Evolutionary conservation across 2,113 vertebrate species (phyloP).

Genomic region (Colossoma macropomum): DNA sequence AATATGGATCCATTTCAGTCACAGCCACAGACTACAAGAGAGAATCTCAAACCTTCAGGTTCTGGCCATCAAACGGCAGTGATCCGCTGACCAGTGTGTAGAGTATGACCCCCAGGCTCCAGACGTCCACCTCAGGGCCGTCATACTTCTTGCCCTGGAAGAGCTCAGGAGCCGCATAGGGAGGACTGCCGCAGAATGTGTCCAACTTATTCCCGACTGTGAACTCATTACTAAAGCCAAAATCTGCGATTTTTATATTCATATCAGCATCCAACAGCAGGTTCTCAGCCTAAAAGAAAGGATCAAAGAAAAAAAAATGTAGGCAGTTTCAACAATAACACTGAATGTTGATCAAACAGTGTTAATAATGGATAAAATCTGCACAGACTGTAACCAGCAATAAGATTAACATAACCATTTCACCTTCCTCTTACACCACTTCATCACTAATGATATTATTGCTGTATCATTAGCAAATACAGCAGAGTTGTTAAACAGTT

Average conservation of each 20-base stretch:
- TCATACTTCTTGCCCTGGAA: constrained; percentile 99
- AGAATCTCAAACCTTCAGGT: constrained; percentile 86
- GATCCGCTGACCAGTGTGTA: constrained; percentile 98
- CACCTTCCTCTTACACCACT: no score
- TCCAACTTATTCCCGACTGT: constrained; percentile 97
- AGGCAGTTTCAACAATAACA: not conserved
- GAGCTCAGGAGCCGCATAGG: constrained; percentile 96
- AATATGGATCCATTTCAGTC: no score
- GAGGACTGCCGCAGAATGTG: constrained; percentile 97
- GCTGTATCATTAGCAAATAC: no score
- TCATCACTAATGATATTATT: no score
- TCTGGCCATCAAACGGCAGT: constrained; percentile 94
- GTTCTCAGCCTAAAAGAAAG: constrained; percentile 89
- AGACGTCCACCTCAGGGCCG: constrained; percentile 96
- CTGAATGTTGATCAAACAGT: not conserved
- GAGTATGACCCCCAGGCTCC: constrained; percentile 98
- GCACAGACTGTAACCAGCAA: no score
- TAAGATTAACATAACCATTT: no score
- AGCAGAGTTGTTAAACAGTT: no score
- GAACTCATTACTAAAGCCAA: constrained; percentile 99
- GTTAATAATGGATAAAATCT: not conserved
- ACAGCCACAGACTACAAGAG: not conserved
- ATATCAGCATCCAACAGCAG: constrained; percentile 97
- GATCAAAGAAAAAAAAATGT: not conserved
- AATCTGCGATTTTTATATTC: constrained; percentile 99